Percentiles rank a stretch among this genome's conserved stretches.
Evolutionary conservation across 2,797 vertebrate species (phyloP).

Genomic region (Aeoliscus strigatus): DNA sequence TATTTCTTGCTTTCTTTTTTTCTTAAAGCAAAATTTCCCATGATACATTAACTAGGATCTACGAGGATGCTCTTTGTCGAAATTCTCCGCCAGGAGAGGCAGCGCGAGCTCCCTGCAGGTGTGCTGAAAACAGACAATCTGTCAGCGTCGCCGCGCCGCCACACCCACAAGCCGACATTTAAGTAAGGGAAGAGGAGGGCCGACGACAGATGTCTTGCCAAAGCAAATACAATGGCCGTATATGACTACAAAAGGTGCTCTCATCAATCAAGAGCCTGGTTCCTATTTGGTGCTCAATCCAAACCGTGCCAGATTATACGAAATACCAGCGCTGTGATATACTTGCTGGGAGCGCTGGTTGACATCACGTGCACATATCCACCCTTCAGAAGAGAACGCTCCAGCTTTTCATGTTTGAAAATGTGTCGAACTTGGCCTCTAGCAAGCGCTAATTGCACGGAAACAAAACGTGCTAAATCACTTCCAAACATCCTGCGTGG

Average conservation of each 20-base stretch:
- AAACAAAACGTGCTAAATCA: no score
- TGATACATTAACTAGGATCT: constrained; percentile 8
- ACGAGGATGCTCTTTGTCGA: not conserved
- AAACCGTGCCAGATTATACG: constrained; percentile 23
- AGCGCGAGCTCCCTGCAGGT: constrained; percentile 61
- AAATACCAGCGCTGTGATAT: no score
- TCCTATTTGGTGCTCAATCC: constrained; percentile 49
- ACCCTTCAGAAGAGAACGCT: not conserved
- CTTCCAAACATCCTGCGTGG: not conserved
- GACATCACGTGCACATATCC: not conserved
- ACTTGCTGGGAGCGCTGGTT: constrained; percentile 17
- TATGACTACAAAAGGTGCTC: constrained; percentile 69
- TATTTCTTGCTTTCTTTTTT: constrained; percentile 5
- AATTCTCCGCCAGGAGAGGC: constrained; percentile 4
- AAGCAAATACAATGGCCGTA: constrained; percentile 62
- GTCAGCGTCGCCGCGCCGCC: constrained; percentile 51
- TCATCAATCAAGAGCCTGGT: constrained; percentile 65
- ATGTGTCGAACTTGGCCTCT: constrained; percentile 1
- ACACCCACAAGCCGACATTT: constrained; percentile 64
- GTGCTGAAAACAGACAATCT: constrained; percentile 65
- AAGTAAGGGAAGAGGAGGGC: constrained; percentile 42
- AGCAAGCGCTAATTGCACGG: not conserved
- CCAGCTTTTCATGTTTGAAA: not conserved
- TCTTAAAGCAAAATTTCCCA: constrained; percentile 17
- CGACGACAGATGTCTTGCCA: constrained; percentile 67